Conservation (phyloP, 2,888 invertebrate species). For the Geophilus truncorum region DNA sequence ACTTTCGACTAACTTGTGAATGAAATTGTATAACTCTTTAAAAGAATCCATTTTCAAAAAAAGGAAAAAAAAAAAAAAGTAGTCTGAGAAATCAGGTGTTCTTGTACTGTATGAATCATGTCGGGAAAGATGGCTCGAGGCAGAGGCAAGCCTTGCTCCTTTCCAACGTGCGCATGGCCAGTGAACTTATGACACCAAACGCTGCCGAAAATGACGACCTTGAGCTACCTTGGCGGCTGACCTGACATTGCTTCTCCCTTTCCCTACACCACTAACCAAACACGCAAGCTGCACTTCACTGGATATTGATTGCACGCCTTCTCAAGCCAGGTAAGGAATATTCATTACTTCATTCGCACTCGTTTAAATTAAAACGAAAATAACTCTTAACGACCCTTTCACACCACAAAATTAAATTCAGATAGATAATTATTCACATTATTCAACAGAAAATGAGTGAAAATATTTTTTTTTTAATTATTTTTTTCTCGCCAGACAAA, state of each 20-base stretch:
- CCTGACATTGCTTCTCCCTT: slow-evolving; percentile 16
- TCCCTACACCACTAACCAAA: neutral
- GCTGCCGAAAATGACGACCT: slow-evolving; percentile 16
- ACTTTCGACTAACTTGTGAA: too few relatives aligned
- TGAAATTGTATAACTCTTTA: too few relatives aligned
- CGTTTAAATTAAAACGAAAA: neutral
- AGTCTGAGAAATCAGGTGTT: slow-evolving; percentile 6
- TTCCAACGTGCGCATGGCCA: slow-evolving; percentile 2
- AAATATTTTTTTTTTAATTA: neutral
- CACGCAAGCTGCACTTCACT: neutral
- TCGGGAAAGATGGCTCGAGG: neutral
- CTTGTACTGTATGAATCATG: neutral
- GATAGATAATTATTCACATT: too few relatives aligned
- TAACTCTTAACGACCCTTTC: neutral
- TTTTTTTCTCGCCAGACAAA: neutral
- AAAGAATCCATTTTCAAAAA: too few relatives aligned
- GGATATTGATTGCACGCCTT: slow-evolving; percentile 1
- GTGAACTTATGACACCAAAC: slow-evolving; percentile 15
- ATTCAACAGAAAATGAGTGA: too few relatives aligned
- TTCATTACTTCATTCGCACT: neutral
- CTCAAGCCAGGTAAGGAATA: slow-evolving; percentile 1
- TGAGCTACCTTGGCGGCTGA: slow-evolving; percentile 16
- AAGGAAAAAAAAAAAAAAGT: neutral
- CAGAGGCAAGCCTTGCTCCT: slow-evolving; percentile 1
- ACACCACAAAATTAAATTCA: neutral